These are phyloP conservation scores for Lithophane socia DNA, from an alignment of 2,888 invertebrate species.

Conservation along the genomic window DNA sequence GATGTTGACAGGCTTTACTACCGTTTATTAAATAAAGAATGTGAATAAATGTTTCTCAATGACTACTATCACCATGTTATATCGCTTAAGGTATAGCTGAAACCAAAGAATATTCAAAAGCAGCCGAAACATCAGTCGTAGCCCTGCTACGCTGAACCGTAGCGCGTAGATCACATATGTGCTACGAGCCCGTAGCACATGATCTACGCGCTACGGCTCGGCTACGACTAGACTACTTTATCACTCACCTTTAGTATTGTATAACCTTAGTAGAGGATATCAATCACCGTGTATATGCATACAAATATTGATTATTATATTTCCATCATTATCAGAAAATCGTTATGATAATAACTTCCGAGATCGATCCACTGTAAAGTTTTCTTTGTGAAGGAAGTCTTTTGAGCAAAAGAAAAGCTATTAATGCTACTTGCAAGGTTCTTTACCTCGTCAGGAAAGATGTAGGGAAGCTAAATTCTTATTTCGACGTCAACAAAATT, in stretches of 20 bases:
- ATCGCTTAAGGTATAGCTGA: no score
- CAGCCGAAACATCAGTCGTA: background rate
- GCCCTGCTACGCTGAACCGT: background rate
- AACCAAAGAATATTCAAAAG: background rate
- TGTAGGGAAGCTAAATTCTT: background rate
- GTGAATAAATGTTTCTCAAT: no score
- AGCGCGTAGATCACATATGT: conserved; percentile 8
- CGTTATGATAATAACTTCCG: background rate
- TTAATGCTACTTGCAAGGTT: background rate
- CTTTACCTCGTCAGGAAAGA: background rate
- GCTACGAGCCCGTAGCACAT: conserved; percentile 28
- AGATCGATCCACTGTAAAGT: background rate
- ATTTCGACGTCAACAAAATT: background rate
- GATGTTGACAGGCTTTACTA: background rate
- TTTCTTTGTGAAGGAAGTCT: background rate
- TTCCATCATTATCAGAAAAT: background rate
- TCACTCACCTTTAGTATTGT: background rate
- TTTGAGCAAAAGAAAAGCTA: background rate
- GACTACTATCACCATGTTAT: no score
- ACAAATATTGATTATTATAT: background rate
- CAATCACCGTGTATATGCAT: background rate
- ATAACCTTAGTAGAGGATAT: background rate
- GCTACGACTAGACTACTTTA: conserved; percentile 3
- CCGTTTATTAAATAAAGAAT: no score
- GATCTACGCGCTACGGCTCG: conserved; percentile 14